A percentile compares a stretch with the other conserved stretches of the same genome.
phyloP scores from a whole-genome alignment of 2,113 vertebrate genomes.

The Microcebus tavaratra region DNA sequence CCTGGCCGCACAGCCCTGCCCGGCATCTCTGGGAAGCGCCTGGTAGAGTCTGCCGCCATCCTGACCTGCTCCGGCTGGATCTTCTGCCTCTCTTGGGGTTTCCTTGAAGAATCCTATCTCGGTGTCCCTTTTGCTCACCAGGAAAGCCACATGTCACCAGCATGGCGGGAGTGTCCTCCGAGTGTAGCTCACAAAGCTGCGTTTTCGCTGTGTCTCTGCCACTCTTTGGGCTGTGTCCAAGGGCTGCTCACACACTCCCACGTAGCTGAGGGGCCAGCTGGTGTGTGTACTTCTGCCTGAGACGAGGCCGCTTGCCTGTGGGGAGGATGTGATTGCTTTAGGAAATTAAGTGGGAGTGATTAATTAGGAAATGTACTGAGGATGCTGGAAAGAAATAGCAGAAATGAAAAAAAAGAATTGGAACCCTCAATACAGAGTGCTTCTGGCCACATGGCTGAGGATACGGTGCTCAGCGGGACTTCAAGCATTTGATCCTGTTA shows the following conservation, averaged over 20 bases:
- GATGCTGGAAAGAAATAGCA: conserved; percentile 67
- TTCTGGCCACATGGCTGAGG: conserved; percentile 35
- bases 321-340: conserved; percentile 75
- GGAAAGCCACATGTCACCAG: conserved; percentile 48
- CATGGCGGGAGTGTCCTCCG: background rate
- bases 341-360: conserved; percentile 74
- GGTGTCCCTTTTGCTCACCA: conserved; percentile 39
- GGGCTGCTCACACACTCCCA: conserved; percentile 46
- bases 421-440: conserved; percentile 30
- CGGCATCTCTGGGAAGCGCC: background rate
- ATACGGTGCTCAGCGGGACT: background rate
- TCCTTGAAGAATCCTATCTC: background rate
- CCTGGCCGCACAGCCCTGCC: background rate
- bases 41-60: background rate
- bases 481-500: background rate
- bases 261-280: conserved; percentile 14
- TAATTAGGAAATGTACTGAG: conserved; percentile 74
- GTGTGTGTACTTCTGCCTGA: conserved; percentile 9
- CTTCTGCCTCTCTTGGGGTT: background rate
- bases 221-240: conserved; percentile 37
- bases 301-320: conserved; percentile 59
- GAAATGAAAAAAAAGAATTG: conserved; percentile 23
- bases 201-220: background rate
- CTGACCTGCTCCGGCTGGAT: rapidly evolving
- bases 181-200: background rate